A percentile compares a stretch with the other conserved stretches of the same genome.
Evolutionary conservation across 2,113 vertebrate species (phyloP).

Genomic region (Brachyhypopomus occidentalis): DNA sequence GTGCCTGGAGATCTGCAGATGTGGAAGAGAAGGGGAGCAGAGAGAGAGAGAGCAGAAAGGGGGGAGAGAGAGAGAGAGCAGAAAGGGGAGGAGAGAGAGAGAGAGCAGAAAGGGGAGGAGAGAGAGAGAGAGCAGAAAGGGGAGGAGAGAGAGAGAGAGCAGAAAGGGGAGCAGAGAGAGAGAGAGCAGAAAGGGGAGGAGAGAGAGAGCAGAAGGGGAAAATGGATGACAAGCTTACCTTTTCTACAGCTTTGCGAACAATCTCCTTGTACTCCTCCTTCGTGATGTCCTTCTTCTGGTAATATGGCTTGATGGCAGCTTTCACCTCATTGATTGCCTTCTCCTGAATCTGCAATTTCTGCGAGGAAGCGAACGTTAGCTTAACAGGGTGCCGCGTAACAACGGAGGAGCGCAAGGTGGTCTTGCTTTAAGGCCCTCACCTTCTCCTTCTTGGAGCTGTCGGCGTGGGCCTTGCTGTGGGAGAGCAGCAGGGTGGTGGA

Average conservation of each 20-base stretch:
- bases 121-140: too few species aligned
- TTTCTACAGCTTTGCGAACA: constrained; percentile 96
- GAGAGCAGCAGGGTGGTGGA: constrained; percentile 80
- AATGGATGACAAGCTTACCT: constrained; percentile 75
- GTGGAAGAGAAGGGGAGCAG: not conserved
- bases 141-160: not conserved
- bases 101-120: too few species aligned
- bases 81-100: not conserved
- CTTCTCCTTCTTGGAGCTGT: constrained; percentile 98
- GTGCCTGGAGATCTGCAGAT: too few species aligned
- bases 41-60: too few species aligned
- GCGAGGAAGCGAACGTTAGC: constrained; percentile 9
- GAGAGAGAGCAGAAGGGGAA: too few species aligned
- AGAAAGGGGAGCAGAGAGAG: too few species aligned
- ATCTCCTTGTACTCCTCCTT: constrained; percentile 99
- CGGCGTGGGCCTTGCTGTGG: constrained; percentile 84
- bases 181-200: not conserved
- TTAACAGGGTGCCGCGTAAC: not conserved
- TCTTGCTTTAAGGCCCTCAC: constrained; percentile 63
- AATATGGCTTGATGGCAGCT: constrained; percentile 93
- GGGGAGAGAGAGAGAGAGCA: not conserved
- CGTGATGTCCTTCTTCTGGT: constrained; percentile 97
- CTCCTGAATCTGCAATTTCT: constrained; percentile 95
- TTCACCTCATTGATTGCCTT: constrained; percentile 95
- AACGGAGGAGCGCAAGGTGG: not conserved